Conservation (phyloP, 2,797 vertebrate genomes). For the Tadarida brasiliensis region DNA sequence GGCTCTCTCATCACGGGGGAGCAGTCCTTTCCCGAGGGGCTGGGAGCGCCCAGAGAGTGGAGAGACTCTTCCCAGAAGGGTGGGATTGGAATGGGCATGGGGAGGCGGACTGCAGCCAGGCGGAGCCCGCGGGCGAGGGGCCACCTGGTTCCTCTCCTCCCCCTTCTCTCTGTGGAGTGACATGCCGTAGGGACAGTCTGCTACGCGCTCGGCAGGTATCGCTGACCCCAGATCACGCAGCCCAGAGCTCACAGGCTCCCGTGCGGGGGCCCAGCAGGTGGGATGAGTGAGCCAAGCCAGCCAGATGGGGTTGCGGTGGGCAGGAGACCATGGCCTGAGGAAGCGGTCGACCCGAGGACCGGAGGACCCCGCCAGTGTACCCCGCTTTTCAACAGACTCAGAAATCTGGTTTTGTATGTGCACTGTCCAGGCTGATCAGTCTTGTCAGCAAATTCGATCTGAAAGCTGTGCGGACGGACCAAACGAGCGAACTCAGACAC, state of each 20-base stretch:
- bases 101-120: background rate
- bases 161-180: no score
- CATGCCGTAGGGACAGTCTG: rapidly evolving
- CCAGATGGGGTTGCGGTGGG: background rate
- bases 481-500: no score
- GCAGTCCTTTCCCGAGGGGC: rapidly evolving
- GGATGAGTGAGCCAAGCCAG: background rate
- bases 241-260: background rate
- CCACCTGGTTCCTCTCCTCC: rapidly evolving
- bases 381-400: background rate
- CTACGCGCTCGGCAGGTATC: rapidly evolving
- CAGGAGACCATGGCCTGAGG: background rate
- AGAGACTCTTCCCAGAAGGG: background rate
- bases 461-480: background rate
- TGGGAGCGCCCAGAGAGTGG: rapidly evolving
- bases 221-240: rapidly evolving
- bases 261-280: no score
- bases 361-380: background rate
- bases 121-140: background rate
- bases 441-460: background rate
- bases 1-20: background rate
- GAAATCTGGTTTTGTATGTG: background rate
- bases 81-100: rapidly evolving
- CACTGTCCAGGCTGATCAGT: background rate
- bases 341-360: rapidly evolving